Percentiles rank a stretch among this genome's conserved stretches.
phyloP scores from a whole-genome alignment of 2,797 vertebrate genomes.

The Galaxias olidus region DNA sequence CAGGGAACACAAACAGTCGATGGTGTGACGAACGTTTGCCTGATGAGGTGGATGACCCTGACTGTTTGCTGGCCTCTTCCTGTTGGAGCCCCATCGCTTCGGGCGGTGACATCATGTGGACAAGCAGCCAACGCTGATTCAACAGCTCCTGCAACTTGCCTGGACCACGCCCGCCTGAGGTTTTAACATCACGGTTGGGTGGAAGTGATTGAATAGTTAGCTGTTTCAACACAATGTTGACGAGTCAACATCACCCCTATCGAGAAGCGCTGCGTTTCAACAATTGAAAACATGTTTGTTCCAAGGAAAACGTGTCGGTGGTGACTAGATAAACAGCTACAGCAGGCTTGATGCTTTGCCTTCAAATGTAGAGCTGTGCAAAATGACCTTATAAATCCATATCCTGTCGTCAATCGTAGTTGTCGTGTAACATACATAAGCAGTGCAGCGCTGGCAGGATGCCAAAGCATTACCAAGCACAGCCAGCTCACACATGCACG shows the following conservation, averaged over 20 bases:
- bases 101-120: slow-evolving; percentile 63
- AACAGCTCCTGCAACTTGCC: slow-evolving; percentile 17
- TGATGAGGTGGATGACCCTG: slow-evolving; percentile 58
- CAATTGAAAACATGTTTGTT: no score
- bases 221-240: no score
- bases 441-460: no score
- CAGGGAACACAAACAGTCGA: slow-evolving; percentile 44
- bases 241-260: background rate
- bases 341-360: no score
- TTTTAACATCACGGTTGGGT: slow-evolving; percentile 18
- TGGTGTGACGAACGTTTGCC: slow-evolving; percentile 47
- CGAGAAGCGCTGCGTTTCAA: background rate
- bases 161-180: slow-evolving; percentile 42
- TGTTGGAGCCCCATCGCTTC: slow-evolving; percentile 50
- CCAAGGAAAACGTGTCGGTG: no score
- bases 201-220: slow-evolving; percentile 7
- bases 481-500: no score
- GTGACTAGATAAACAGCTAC: no score
- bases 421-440: no score
- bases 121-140: slow-evolving; percentile 39
- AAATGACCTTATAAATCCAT: no score
- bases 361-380: no score
- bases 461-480: no score
- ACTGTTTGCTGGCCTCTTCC: slow-evolving; percentile 62
- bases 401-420: no score